These are phyloP conservation scores for Clarias pachynema DNA, from an alignment of 2,797 vertebrate species.

Conservation along the genomic window DNA sequence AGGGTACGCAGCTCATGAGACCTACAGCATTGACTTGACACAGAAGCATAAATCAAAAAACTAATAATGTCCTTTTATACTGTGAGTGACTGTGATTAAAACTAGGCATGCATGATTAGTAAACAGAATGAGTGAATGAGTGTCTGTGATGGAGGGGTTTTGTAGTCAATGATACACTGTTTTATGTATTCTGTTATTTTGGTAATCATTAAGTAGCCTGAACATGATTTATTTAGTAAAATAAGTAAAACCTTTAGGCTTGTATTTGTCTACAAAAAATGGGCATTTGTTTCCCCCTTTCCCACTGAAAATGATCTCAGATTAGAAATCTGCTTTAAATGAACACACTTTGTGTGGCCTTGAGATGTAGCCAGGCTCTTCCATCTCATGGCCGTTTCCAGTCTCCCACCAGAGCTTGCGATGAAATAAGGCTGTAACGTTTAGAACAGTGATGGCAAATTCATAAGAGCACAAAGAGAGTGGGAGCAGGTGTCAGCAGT, in stretches of 20 bases:
- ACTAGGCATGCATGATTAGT: too few species aligned
- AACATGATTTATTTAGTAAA: neutral
- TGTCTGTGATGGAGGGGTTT: too few species aligned
- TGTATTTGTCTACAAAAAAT: slow-evolving; percentile 1
- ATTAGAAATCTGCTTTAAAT: slow-evolving; percentile 24
- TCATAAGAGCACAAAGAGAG: slow-evolving; percentile 29
- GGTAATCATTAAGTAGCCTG: neutral
- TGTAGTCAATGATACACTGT: too few species aligned
- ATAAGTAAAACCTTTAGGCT: neutral
- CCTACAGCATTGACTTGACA: too few species aligned
- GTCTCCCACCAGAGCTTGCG: neutral
- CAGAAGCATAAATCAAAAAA: too few species aligned
- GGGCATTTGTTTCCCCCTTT: neutral
- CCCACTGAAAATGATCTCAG: slow-evolving; percentile 19
- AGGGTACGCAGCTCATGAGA: too few species aligned
- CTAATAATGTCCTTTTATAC: too few species aligned
- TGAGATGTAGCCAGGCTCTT: neutral
- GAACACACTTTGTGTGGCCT: slow-evolving; percentile 20
- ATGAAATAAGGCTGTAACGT: slow-evolving; percentile 29
- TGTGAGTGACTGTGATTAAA: too few species aligned
- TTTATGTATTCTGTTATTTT: neutral
- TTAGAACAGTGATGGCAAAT: slow-evolving; percentile 28
- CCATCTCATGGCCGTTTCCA: slow-evolving; percentile 6
- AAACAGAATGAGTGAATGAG: too few species aligned
- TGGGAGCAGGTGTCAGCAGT: slow-evolving; percentile 43